Evolutionary conservation across 2,113 vertebrate species (phyloP).

Genomic region (Rhadina sibilatrix): DNA sequence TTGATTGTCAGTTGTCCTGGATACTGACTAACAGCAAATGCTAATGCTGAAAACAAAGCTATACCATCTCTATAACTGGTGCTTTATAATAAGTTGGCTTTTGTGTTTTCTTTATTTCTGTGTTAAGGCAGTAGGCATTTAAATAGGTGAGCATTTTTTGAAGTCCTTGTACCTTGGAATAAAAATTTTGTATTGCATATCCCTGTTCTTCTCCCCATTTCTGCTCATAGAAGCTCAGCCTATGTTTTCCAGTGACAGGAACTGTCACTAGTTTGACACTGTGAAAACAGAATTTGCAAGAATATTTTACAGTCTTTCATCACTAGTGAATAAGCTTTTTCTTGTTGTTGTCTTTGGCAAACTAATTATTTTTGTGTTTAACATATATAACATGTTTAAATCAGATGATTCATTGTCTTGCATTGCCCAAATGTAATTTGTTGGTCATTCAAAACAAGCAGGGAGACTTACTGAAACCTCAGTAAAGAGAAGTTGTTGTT

Average conservation of each 20-base stretch:
- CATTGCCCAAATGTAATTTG: not conserved
- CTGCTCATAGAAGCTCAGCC: not conserved
- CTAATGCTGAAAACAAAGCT: not conserved
- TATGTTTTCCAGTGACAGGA: not conserved
- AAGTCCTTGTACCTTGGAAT: not conserved
- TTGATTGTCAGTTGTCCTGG: slow-evolving; percentile 53
- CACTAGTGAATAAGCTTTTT: not conserved
- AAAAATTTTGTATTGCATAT: not conserved
- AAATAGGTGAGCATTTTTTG: not conserved
- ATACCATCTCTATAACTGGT: not conserved
- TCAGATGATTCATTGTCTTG: not conserved
- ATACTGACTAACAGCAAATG: slow-evolving; percentile 7
- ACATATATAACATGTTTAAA: not conserved
- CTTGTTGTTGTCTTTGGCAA: not conserved
- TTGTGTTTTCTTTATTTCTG: not conserved
- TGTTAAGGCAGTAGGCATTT: not conserved
- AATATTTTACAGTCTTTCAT: not conserved
- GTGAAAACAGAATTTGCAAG: slow-evolving; percentile 10
- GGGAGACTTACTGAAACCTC: not conserved
- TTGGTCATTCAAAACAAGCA: not conserved
- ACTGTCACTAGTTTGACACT: not conserved
- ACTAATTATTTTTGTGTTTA: not conserved
- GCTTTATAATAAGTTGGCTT: not conserved
- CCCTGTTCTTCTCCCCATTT: not conserved
- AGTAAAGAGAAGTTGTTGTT: not conserved